phyloP scores from a whole-genome alignment of 2,797 vertebrate species.

The Lagodon rhomboides region DNA sequence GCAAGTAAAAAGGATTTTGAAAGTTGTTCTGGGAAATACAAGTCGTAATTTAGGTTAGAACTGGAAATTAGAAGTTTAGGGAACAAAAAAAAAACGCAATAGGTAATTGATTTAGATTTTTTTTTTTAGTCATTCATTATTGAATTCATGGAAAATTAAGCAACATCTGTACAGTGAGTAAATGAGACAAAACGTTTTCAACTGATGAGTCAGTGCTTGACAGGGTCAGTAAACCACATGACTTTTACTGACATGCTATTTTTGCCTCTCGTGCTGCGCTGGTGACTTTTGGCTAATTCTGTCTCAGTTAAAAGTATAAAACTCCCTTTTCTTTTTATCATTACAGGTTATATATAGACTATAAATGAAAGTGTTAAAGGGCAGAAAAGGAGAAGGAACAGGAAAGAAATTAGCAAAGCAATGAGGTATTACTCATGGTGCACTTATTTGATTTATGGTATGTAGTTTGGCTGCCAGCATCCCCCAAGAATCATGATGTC shows the following conservation, averaged over 20 bases:
- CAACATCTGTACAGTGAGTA: slow-evolving; percentile 18
- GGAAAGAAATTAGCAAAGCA: slow-evolving; percentile 5
- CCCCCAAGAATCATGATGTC: slow-evolving; percentile 50
- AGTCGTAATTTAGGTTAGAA: slow-evolving; percentile 7
- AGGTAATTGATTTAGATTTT: not conserved
- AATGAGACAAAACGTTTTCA: slow-evolving; percentile 22
- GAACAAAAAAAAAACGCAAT: not conserved
- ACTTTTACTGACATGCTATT: slow-evolving; percentile 14
- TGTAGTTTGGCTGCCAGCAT: slow-evolving; percentile 27
- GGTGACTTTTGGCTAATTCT: slow-evolving; percentile 15
- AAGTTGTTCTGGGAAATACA: slow-evolving; percentile 18
- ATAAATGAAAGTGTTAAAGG: not conserved
- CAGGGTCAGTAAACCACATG: slow-evolving; percentile 10
- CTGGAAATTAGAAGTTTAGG: not conserved
- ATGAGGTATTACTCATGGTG: slow-evolving; percentile 15
- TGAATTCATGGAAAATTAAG: slow-evolving; percentile 3
- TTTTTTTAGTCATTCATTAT: slow-evolving; percentile 8
- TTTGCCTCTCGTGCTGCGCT: not conserved
- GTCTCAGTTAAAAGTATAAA: not conserved
- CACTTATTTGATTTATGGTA: slow-evolving; percentile 48
- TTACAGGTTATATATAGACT: not conserved
- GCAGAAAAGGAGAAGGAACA: slow-evolving; percentile 1
- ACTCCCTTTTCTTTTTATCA: not conserved
- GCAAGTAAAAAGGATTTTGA: slow-evolving; percentile 34
- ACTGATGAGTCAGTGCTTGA: slow-evolving; percentile 22